phyloP scores from a whole-genome alignment of 2,113 vertebrate species.

The Ophthalmolycus amberensis region DNA sequence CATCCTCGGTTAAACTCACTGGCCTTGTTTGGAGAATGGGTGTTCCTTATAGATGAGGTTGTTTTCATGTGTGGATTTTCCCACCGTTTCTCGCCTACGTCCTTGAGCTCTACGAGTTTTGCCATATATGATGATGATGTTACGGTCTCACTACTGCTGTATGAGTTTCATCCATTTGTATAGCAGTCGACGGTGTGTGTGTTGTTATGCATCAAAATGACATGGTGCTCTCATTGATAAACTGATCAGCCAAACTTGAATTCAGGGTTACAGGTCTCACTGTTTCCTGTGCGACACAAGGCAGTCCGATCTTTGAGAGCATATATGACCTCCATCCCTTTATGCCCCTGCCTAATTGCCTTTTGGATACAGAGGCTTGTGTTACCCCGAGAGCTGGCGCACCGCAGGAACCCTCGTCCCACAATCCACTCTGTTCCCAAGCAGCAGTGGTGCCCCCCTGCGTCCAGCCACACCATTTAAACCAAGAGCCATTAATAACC shows the following conservation, averaged over 20 bases:
- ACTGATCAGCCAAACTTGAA: background rate
- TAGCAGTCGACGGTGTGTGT: constrained; percentile 4
- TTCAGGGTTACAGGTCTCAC: constrained; percentile 6
- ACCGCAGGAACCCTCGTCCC: constrained; percentile 40
- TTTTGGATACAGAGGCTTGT: constrained; percentile 36
- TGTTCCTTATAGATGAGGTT: constrained; percentile 68
- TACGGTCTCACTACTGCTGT: background rate
- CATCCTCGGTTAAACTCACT: constrained; percentile 41
- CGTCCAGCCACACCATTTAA: constrained; percentile 25
- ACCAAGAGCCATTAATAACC: constrained; percentile 21
- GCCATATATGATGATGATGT: constrained; percentile 10
- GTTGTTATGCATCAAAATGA: background rate
- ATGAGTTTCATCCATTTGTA: constrained; percentile 12
- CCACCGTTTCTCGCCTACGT: constrained; percentile 50
- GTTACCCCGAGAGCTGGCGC: constrained; percentile 23
- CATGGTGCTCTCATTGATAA: background rate
- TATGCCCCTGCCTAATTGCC: constrained; percentile 40
- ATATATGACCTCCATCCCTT: background rate
- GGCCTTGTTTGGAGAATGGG: constrained; percentile 54
- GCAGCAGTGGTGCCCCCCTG: constrained; percentile 8
- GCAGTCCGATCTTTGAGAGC: background rate
- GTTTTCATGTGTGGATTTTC: constrained; percentile 73
- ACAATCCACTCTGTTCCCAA: background rate
- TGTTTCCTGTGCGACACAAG: constrained; percentile 11
- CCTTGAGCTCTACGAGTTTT: background rate